phyloP scores from a whole-genome alignment of 2,797 vertebrate genomes.

The Dipus sagitta region DNA sequence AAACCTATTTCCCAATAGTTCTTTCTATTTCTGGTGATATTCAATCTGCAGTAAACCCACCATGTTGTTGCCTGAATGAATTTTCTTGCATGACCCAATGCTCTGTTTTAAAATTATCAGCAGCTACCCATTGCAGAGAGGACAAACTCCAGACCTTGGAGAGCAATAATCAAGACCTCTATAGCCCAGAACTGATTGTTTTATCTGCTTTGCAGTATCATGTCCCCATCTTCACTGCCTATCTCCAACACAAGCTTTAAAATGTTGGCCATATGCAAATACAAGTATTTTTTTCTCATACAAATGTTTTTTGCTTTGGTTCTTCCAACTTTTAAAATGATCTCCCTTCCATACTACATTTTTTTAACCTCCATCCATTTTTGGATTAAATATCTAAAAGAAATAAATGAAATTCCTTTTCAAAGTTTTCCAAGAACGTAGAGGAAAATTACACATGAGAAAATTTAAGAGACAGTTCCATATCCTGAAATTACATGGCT shows the following conservation, averaged over 20 bases:
- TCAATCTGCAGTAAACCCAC: not conserved
- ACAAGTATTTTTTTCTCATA: not conserved
- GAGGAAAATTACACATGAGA: slow-evolving; percentile 4
- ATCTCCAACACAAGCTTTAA: not conserved
- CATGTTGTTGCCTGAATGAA: not conserved
- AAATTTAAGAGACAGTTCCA: not conserved
- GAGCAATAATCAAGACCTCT: not conserved
- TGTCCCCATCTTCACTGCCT: not conserved
- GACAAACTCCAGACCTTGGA: not conserved
- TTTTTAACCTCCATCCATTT: not conserved
- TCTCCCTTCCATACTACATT: not conserved
- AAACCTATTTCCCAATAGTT: not conserved
- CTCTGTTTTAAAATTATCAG: slow-evolving; percentile 6
- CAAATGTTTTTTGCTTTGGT: not conserved
- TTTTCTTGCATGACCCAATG: not conserved
- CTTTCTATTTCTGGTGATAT: not conserved
- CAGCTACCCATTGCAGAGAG: not conserved
- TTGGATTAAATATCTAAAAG: slow-evolving; percentile 5
- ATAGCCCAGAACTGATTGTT: too few species aligned
- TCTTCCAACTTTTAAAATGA: not conserved
- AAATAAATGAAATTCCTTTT: not conserved
- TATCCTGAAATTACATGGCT: not conserved
- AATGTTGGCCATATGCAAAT: not conserved
- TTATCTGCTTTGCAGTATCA: not conserved
- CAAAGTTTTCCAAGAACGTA: not conserved